Conservation (phyloP, 2,113 vertebrate species). For the Cyprinodon variegatus region DNA sequence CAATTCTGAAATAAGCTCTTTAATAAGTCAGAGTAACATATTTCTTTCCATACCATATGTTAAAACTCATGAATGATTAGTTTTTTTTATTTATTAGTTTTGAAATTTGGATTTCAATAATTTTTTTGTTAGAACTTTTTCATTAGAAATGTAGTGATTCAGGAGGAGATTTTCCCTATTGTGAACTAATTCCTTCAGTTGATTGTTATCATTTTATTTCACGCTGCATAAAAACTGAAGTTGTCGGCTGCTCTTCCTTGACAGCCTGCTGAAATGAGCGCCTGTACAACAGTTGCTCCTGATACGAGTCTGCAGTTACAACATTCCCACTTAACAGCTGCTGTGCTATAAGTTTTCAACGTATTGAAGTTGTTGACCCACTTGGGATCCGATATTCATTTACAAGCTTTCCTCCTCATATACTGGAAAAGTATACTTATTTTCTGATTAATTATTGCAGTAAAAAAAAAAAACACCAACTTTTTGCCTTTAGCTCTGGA, state of each 20-base stretch:
- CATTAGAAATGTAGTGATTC: not conserved
- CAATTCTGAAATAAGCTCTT: not conserved
- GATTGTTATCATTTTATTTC: not conserved
- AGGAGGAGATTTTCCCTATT: not conserved
- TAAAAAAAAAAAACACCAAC: no score
- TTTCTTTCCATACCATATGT: no score
- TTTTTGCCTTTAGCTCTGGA: not conserved
- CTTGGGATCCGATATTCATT: constrained; percentile 20
- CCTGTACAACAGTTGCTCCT: constrained; percentile 10
- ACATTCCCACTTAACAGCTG: constrained; percentile 10
- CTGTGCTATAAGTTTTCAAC: constrained; percentile 7
- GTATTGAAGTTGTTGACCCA: constrained; percentile 31
- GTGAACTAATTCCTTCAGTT: no score
- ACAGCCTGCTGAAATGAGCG: constrained; percentile 1
- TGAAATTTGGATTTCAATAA: no score
- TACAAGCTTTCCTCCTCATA: not conserved
- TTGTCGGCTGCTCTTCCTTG: constrained; percentile 20
- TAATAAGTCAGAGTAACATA: no score
- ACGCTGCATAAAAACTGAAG: not conserved
- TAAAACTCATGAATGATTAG: no score
- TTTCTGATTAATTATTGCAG: not conserved
- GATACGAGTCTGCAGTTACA: not conserved
- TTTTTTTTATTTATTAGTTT: no score
- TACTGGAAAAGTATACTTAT: not conserved
- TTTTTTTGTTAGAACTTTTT: no score